Evolutionary conservation across 2,113 vertebrate species (phyloP), one percentile per base, ranked within the genome.

Genomic region (Rousettus leschenaultii): DNA sequence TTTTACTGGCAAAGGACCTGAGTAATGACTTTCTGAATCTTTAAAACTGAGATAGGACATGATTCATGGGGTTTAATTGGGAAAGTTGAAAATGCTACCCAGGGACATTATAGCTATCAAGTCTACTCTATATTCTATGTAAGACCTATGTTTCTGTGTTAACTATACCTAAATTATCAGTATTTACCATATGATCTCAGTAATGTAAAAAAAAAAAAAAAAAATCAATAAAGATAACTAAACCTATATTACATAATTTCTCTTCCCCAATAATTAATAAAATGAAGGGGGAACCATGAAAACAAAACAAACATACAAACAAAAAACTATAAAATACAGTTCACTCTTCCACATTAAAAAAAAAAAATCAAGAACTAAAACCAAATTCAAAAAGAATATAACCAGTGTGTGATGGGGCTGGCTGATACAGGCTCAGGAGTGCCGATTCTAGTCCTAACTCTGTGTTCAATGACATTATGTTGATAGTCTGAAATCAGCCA

Each of bases 361-460:
- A 86, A 78, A n/a, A n/a, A 48, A 16, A 40, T 79, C 12, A 96
- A 89, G 65, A 95, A 61, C 35, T 75, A 28, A 94, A 89, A 66
- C 40, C 35, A 94, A 61, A 6, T 59, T 51, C 4, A 35, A 33
- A 89, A 61, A 75, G 12, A 68, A 92, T 78, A 28, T 51, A 75
- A 80, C 26, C 21, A 77, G 21, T 65, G 13, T 38, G 0, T 68
- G 48, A n/a, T 73, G n/a, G 7, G 33, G 19, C 38, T 28, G 10
- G 16, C 43, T 86, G 28, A 48, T 6, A 57, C 8, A 79, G 18
- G n/a, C 19, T 73, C 59, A 1, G 5, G 45, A 53, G 18, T 30
- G 2, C 75, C n/a, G 71, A 26, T 12, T 73, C 40, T 40, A 51
- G 28, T 63, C 71, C 38, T 43, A 71, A 18, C 7, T 40, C 24